Percentiles rank a stretch among this genome's conserved stretches.
Evolutionary conservation across 2,888 invertebrate genomes (phyloP).

Genomic region (Lycia hirtaria): DNA sequence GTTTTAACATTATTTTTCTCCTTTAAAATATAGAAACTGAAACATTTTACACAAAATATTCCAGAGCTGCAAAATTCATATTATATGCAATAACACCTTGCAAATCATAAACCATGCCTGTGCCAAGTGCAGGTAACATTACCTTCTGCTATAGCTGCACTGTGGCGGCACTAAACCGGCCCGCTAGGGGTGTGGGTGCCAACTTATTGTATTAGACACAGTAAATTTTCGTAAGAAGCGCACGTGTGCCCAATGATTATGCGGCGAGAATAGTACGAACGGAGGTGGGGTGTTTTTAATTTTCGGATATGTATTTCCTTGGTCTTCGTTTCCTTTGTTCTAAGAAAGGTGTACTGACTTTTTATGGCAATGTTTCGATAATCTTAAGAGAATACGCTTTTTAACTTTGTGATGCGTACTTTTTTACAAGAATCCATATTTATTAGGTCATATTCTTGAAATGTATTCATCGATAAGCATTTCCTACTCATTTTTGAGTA

Average conservation of each 20-base stretch:
- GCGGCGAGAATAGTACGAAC: constrained; percentile 57
- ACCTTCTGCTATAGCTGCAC: constrained; percentile 25
- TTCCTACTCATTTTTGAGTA: neutral
- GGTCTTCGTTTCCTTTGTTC: neutral
- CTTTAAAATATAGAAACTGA: too few relatives aligned
- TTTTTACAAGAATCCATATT: too few relatives aligned
- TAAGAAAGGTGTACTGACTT: neutral
- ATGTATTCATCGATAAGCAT: too few relatives aligned
- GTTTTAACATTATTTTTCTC: too few relatives aligned
- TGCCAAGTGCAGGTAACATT: constrained; percentile 18
- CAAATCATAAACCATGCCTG: constrained; percentile 12
- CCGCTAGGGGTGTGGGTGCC: constrained; percentile 47
- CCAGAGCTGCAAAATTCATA: neutral
- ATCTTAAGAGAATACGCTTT: too few relatives aligned
- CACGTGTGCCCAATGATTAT: constrained; percentile 70
- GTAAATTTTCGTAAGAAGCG: constrained; percentile 73
- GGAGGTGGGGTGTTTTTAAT: constrained; percentile 25
- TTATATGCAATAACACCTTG: constrained; percentile 17
- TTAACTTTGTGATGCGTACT: too few relatives aligned
- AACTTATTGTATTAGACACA: constrained; percentile 76
- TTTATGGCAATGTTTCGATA: too few relatives aligned
- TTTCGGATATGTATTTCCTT: constrained; percentile 17
- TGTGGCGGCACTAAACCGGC: constrained; percentile 39
- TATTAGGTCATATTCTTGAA: too few relatives aligned
- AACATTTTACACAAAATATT: neutral